phyloP scores from a whole-genome alignment of 2,888 invertebrate genomes.

The Trichopoda pennipes region DNA sequence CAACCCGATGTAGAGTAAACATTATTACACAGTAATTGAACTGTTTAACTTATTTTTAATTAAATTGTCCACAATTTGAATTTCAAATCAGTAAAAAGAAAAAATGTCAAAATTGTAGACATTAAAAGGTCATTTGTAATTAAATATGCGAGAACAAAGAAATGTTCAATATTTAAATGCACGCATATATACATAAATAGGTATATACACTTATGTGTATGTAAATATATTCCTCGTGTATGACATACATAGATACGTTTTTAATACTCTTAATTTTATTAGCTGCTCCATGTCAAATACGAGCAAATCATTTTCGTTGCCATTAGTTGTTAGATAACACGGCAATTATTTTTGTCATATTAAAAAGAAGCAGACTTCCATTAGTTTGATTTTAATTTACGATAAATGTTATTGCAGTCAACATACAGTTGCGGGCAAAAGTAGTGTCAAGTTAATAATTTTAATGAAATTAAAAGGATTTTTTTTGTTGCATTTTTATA shows the following conservation, averaged over 20 bases:
- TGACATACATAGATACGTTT: not conserved
- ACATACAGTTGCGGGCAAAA: not conserved
- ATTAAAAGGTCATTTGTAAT: constrained; percentile 44
- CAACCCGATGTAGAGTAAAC: not conserved
- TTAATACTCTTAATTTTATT: not conserved
- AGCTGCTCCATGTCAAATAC: not conserved
- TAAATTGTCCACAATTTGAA: constrained; percentile 27
- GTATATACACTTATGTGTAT: not conserved
- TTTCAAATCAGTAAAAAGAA: constrained; percentile 35
- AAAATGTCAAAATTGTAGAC: constrained; percentile 25
- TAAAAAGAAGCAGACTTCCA: constrained; percentile 10
- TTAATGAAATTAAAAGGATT: too few relatives aligned
- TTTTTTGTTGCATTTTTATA: too few relatives aligned
- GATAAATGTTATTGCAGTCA: not conserved
- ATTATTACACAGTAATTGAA: not conserved
- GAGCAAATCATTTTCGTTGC: not conserved
- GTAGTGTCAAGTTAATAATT: too few relatives aligned
- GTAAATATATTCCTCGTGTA: too few relatives aligned
- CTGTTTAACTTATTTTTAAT: not conserved
- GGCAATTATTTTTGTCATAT: not conserved
- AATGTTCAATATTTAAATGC: not conserved
- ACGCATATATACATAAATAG: not conserved
- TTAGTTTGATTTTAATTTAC: constrained; percentile 17
- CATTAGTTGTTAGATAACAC: not conserved
- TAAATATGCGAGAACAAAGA: not conserved